Conservation (phyloP, 2,113 vertebrate species). For the Litocranius walleri region DNA sequence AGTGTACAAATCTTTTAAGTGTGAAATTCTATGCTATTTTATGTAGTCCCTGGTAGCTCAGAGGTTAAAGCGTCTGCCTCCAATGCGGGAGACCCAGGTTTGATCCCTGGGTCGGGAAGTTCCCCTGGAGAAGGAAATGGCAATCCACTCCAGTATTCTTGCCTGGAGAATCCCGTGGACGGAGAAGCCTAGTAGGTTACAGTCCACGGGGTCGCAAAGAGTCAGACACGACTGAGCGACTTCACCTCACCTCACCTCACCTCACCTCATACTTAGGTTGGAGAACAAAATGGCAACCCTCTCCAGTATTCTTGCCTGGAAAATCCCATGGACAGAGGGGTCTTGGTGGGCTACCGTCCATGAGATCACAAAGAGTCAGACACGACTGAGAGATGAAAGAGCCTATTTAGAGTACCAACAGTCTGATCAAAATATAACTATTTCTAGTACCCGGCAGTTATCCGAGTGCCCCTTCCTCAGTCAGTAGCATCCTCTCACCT, state of each 20-base stretch:
- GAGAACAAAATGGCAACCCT: background rate
- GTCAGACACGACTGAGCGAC: too few species aligned
- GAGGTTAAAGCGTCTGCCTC: too few species aligned
- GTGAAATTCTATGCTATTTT: background rate
- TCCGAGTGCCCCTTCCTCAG: rapidly evolving
- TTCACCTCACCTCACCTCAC: too few species aligned
- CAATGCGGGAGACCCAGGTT: too few species aligned
- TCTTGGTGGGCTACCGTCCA: background rate
- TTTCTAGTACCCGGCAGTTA: background rate
- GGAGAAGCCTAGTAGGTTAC: too few species aligned
- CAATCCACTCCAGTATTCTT: too few species aligned
- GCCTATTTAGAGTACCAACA: rapidly evolving
- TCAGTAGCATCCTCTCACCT: rapidly evolving
- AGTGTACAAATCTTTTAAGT: background rate
- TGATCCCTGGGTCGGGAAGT: too few species aligned
- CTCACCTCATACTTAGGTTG: background rate
- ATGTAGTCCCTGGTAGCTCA: background rate
- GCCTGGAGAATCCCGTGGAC: too few species aligned
- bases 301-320: background rate
- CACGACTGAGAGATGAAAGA: background rate
- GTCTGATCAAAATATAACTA: rapidly evolving
- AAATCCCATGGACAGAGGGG: background rate
- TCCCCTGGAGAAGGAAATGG: too few species aligned
- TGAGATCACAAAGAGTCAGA: background rate
- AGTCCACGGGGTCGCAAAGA: too few species aligned